Evolutionary conservation across 1,140 invertebrate species (phyloP).

Genomic region (Bombus soroeensis): DNA sequence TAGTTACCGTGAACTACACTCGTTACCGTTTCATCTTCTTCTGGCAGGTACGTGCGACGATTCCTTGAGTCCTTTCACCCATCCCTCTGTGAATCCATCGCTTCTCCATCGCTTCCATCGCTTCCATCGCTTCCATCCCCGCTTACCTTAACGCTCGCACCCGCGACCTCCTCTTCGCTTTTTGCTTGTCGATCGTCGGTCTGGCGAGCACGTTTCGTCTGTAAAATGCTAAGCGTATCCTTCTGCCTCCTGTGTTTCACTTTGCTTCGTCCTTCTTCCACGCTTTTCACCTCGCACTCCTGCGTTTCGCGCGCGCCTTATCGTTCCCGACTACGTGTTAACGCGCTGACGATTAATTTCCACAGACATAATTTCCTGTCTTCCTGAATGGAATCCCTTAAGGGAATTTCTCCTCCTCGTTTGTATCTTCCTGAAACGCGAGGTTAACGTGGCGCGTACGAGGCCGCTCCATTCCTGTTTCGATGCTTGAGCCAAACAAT

Average conservation of each 20-base stretch:
- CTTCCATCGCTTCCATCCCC: neutral
- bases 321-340: constrained; percentile 15
- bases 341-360: constrained; percentile 45
- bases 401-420: neutral
- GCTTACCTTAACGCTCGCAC: neutral
- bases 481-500: too few species aligned
- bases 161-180: constrained; percentile 1
- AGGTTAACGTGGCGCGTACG: neutral
- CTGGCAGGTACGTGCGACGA: constrained; percentile 66
- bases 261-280: constrained; percentile 18
- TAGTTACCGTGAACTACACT: constrained; percentile 65
- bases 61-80: constrained; percentile 48
- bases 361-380: constrained; percentile 39
- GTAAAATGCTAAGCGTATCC: constrained; percentile 51
- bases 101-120: too few species aligned
- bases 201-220: constrained; percentile 51
- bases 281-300: neutral
- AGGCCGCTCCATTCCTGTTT: neutral
- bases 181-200: constrained; percentile 57
- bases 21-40: constrained; percentile 67
- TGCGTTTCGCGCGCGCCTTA: neutral
- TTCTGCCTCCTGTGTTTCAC: constrained; percentile 31
- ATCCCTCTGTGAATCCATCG: neutral
- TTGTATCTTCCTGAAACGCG: neutral
- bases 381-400: neutral